A percentile compares a stretch with the other conserved stretches of the same genome.
phyloP scores from a whole-genome alignment of 2,113 vertebrate genomes.

The Ailuropoda melanoleuca region DNA sequence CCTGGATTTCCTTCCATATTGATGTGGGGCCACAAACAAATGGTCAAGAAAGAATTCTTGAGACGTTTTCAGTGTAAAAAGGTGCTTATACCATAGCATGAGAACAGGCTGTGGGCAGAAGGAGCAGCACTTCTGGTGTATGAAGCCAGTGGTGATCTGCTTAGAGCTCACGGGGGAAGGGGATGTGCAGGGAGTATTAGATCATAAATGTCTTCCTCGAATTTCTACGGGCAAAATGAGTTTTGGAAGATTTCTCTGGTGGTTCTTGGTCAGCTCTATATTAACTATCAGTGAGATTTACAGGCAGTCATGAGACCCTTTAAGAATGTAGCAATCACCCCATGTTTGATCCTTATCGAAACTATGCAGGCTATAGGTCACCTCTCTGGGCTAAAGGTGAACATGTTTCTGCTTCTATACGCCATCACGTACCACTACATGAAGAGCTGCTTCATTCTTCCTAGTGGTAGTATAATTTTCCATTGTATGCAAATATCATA shows the following conservation, averaged over 20 bases:
- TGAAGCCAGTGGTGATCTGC: neutral
- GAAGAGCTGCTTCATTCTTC: neutral
- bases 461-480: neutral
- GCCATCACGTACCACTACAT: neutral
- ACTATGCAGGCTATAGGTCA: neutral
- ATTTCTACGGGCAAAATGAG: neutral
- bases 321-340: neutral
- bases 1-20: neutral
- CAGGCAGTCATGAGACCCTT: neutral
- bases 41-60: neutral
- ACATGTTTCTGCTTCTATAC: neutral
- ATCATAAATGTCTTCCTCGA: neutral
- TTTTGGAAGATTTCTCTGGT: neutral
- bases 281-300: neutral
- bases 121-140: neutral
- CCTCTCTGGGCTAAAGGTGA: neutral
- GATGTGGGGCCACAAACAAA: neutral
- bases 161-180: neutral
- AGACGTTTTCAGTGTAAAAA: neutral
- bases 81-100: neutral
- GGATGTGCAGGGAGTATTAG: neutral
- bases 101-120: neutral
- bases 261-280: neutral
- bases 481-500: neutral
- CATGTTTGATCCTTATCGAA: neutral